Conservation (phyloP, 2,113 vertebrate genomes). For the Ciconia boyciana region DNA sequence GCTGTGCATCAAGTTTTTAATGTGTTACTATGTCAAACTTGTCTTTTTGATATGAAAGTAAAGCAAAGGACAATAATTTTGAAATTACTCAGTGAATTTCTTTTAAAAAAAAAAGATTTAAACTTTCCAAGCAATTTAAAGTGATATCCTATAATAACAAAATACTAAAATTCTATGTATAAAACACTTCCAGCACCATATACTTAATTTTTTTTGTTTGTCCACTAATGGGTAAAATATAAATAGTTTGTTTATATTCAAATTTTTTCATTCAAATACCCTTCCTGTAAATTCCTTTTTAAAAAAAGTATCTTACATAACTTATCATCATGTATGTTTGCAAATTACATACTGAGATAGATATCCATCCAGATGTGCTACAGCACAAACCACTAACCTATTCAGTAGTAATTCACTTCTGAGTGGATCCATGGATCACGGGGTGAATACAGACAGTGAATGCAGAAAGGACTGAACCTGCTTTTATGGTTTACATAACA, state of each 20-base stretch:
- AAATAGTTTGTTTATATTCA: not conserved
- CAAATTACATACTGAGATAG: not conserved
- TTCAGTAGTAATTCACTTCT: not conserved
- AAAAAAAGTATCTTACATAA: not conserved
- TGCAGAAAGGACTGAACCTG: not conserved
- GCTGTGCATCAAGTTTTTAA: not conserved
- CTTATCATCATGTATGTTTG: not conserved
- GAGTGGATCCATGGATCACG: not conserved
- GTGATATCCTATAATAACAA: not conserved
- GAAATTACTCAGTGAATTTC: not conserved
- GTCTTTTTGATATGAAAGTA: not conserved
- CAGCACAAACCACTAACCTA: not conserved
- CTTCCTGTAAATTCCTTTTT: not conserved
- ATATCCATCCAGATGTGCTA: not conserved
- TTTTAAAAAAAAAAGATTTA: not conserved
- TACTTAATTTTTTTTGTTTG: not conserved
- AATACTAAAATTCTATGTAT: not conserved
- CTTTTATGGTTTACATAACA: not conserved
- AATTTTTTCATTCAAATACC: not conserved
- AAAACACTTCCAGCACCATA: not conserved
- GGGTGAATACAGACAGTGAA: not conserved
- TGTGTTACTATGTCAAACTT: not conserved
- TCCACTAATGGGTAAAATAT: not conserved
- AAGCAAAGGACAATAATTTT: not conserved
- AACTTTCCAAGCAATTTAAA: not conserved